phyloP scores from a whole-genome alignment of 2,113 vertebrate species.

The Lepisosteus oculatus region DNA sequence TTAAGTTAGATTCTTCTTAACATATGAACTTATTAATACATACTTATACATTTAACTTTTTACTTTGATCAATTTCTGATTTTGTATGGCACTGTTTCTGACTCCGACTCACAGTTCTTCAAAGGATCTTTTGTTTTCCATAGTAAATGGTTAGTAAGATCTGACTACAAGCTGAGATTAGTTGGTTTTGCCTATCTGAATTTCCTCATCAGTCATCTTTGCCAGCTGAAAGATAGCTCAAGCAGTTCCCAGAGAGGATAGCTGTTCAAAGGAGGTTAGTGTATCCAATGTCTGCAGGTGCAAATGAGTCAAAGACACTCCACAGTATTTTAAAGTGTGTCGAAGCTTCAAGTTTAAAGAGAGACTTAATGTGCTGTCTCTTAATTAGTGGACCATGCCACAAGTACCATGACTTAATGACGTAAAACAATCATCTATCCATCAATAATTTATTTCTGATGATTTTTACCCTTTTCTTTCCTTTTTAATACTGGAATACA shows the following conservation, averaged over 20 bases:
- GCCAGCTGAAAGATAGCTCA: conserved; percentile 20
- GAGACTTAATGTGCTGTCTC: background rate
- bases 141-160: conserved; percentile 9
- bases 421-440: too few relatives aligned
- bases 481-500: too few relatives aligned
- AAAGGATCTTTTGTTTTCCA: background rate
- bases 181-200: conserved; percentile 32
- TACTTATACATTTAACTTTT: background rate
- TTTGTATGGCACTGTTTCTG: background rate
- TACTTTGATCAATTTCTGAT: conserved; percentile 5
- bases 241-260: conserved; percentile 31
- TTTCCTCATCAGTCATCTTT: conserved; percentile 29
- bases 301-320: conserved; percentile 19
- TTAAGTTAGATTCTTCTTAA: background rate
- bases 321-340: conserved; percentile 20
- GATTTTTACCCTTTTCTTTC: too few relatives aligned
- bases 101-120: conserved; percentile 9
- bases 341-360: conserved; percentile 8
- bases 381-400: too few relatives aligned
- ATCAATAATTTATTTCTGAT: too few relatives aligned
- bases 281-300: conserved; percentile 39
- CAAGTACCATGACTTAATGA: too few relatives aligned
- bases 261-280: conserved; percentile 33
- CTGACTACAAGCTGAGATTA: conserved; percentile 11
- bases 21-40: background rate